These are phyloP conservation scores for Prosapia bicincta DNA, from an alignment of 2,888 invertebrate genomes.

Conservation along the genomic window DNA sequence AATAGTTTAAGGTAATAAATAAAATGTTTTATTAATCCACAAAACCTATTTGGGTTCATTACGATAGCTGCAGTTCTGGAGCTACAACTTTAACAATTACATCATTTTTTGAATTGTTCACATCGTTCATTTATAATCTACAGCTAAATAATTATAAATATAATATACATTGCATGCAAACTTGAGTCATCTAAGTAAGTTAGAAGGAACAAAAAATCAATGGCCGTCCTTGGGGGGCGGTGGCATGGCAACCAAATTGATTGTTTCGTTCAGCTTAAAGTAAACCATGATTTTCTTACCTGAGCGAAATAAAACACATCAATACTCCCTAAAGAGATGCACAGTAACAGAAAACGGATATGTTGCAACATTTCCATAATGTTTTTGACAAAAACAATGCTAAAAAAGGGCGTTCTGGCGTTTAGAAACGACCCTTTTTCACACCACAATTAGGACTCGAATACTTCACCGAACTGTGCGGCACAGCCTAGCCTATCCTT, in stretches of 20 bases:
- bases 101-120: no score
- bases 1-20: no score
- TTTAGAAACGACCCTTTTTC: neutral
- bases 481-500: neutral
- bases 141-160: neutral
- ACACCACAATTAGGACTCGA: neutral
- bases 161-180: neutral
- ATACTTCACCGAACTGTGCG: neutral
- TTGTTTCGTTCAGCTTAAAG: neutral
- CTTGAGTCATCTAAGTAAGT: neutral
- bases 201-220: neutral
- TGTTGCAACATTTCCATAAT: conserved; percentile 2
- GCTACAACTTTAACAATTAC: no score
- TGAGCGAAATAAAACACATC: neutral
- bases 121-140: no score
- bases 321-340: neutral
- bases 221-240: conserved; percentile 2
- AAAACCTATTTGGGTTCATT: no score
- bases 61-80: no score
- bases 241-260: conserved; percentile 2
- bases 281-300: neutral
- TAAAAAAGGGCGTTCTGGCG: neutral
- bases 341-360: neutral
- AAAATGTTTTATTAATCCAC: no score
- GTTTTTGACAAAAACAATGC: neutral